Percentiles rank a stretch among this genome's conserved stretches.
These are phyloP conservation scores for Diaphora mendica DNA, from an alignment of 2,888 invertebrate species.

Conservation along the genomic window DNA sequence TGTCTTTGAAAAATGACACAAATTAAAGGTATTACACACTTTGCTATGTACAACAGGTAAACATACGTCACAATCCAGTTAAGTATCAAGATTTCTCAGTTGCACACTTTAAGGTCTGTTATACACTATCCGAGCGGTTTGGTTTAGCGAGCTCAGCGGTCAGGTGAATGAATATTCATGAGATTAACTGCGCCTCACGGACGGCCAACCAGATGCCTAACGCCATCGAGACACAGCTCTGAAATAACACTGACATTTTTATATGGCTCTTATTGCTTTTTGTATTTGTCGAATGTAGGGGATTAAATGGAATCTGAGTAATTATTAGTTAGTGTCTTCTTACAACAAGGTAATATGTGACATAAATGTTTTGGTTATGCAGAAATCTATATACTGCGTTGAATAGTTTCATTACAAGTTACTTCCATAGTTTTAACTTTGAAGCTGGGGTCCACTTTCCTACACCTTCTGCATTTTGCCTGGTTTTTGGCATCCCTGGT, in stretches of 20 bases:
- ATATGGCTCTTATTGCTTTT: constrained; percentile 45
- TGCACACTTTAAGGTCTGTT: constrained; percentile 35
- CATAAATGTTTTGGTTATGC: too few species aligned
- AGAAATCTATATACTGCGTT: too few species aligned
- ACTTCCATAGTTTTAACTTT: too few species aligned
- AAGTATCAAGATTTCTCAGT: constrained; percentile 33
- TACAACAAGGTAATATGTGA: not conserved
- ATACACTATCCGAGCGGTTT: constrained; percentile 46
- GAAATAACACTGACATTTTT: constrained; percentile 61
- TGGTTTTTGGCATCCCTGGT: too few species aligned
- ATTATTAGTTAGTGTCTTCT: not conserved
- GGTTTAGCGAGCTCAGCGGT: constrained; percentile 56
- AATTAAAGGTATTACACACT: too few species aligned
- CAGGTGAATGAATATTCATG: constrained; percentile 76
- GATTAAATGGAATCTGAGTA: not conserved
- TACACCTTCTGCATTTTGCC: too few species aligned
- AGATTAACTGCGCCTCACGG: constrained; percentile 60
- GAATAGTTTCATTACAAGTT: too few species aligned
- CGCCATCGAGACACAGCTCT: constrained; percentile 39
- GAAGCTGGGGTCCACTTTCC: too few species aligned
- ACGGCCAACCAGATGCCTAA: constrained; percentile 29
- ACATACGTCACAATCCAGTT: not conserved
- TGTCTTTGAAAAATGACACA: too few species aligned
- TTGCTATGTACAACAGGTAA: not conserved
- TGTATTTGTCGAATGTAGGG: constrained; percentile 4